These are phyloP conservation scores for Solea senegalensis DNA, from an alignment of 2,113 vertebrate genomes.

Conservation along the genomic window DNA sequence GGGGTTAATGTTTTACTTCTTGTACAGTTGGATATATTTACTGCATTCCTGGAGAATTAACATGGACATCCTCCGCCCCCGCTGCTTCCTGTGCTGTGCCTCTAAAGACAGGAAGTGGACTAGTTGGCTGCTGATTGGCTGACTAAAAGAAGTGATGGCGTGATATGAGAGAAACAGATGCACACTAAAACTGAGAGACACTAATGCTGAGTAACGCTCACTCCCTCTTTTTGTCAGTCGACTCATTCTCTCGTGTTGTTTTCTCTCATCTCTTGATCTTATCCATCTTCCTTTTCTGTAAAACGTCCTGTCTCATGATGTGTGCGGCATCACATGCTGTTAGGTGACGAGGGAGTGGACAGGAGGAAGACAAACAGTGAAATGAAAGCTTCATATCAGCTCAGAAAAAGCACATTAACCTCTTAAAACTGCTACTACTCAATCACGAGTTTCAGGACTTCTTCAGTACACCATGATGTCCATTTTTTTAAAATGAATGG, in stretches of 20 bases:
- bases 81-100: constrained; percentile 62
- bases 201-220: not conserved
- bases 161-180: constrained; percentile 45
- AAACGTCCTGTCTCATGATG: not conserved
- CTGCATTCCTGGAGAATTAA: constrained; percentile 70
- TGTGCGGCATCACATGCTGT: too few species aligned
- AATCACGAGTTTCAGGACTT: too few species aligned
- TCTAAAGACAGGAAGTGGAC: constrained; percentile 70
- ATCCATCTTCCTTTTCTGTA: not conserved
- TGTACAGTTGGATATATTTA: constrained; percentile 25
- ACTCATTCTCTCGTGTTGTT: not conserved
- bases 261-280: not conserved
- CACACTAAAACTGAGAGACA: not conserved
- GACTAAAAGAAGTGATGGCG: constrained; percentile 38
- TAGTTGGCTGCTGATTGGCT: constrained; percentile 55
- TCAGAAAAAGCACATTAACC: too few species aligned
- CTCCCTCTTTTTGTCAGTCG: not conserved
- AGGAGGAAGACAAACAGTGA: too few species aligned
- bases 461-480: too few species aligned
- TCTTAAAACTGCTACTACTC: too few species aligned
- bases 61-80: constrained; percentile 61
- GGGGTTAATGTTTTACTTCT: constrained; percentile 58
- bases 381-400: too few species aligned
- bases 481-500: too few species aligned
- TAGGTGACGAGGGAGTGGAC: too few species aligned